Percentiles rank a stretch among this genome's conserved stretches.
These are phyloP conservation scores for Arctia plantaginis DNA, from an alignment of 2,888 invertebrate species.

Conservation along the genomic window DNA sequence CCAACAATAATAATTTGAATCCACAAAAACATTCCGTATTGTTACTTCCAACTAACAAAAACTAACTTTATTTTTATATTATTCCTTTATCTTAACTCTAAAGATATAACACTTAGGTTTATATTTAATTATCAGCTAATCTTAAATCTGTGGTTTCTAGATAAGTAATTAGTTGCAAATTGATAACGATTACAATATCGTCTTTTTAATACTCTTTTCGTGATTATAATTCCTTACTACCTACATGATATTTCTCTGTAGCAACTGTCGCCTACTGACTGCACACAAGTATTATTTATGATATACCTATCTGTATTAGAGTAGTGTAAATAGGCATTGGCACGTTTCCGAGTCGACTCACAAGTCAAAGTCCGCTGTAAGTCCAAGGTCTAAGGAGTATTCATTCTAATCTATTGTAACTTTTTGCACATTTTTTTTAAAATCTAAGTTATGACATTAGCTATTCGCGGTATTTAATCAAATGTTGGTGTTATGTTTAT, in stretches of 20 bases:
- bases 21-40: too few relatives aligned
- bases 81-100: neutral
- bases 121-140: neutral
- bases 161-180: neutral
- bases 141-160: neutral
- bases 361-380: constrained; percentile 55
- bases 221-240: neutral
- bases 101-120: neutral
- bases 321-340: constrained; percentile 51
- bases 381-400: constrained; percentile 53
- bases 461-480: neutral
- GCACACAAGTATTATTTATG: constrained; percentile 1
- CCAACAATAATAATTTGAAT: too few relatives aligned
- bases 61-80: neutral
- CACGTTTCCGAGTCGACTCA: constrained; percentile 50
- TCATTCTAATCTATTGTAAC: constrained; percentile 29
- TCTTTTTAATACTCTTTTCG: neutral
- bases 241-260: neutral
- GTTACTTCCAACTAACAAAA: too few relatives aligned
- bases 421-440: constrained; percentile 32
- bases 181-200: neutral
- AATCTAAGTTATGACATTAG: constrained; percentile 13
- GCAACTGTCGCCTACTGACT: neutral
- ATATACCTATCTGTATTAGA: constrained; percentile 24
- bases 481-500: neutral